Percentiles rank a stretch among this genome's conserved stretches.
Evolutionary conservation across 2,888 invertebrate species (phyloP).

Genomic region (Caenorhabditis becei): DNA sequence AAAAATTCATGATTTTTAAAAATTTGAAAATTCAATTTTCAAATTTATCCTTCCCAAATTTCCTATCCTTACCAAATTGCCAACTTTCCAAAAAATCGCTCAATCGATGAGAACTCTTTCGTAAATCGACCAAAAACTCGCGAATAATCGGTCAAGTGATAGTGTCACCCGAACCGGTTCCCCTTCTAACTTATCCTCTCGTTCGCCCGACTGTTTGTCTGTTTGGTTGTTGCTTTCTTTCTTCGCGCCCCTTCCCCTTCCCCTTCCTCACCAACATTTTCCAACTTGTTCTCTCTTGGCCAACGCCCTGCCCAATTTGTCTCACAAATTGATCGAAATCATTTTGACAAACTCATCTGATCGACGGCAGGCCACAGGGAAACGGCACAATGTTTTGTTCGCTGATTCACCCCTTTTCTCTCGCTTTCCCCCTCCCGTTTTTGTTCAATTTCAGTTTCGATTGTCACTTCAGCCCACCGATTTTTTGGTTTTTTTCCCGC

Average conservation of each 20-base stretch:
- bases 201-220: slow-evolving; percentile 43
- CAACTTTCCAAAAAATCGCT: too few relatives aligned
- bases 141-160: slow-evolving; percentile 10
- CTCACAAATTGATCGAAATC: slow-evolving; percentile 43
- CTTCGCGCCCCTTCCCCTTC: slow-evolving; percentile 5
- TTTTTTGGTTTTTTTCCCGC: slow-evolving; percentile 4
- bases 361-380: background rate
- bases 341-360: slow-evolving; percentile 35
- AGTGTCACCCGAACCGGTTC: slow-evolving; percentile 39
- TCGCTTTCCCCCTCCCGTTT: slow-evolving; percentile 3
- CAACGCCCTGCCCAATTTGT: slow-evolving; percentile 44
- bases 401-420: slow-evolving; percentile 32
- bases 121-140: background rate
- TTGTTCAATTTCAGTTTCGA: slow-evolving; percentile 48
- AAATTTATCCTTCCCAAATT: too few relatives aligned
- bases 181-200: slow-evolving; percentile 29
- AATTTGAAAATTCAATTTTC: too few relatives aligned
- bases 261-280: slow-evolving; percentile 34
- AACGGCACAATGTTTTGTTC: slow-evolving; percentile 36
- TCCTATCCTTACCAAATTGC: too few relatives aligned
- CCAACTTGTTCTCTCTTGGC: slow-evolving; percentile 2
- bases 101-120: too few relatives aligned
- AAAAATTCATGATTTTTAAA: too few relatives aligned
- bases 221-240: slow-evolving; percentile 55
- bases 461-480: background rate